Evolutionary conservation across 2,113 vertebrate genomes (phyloP).

Genomic region (Bufo bufo): DNA sequence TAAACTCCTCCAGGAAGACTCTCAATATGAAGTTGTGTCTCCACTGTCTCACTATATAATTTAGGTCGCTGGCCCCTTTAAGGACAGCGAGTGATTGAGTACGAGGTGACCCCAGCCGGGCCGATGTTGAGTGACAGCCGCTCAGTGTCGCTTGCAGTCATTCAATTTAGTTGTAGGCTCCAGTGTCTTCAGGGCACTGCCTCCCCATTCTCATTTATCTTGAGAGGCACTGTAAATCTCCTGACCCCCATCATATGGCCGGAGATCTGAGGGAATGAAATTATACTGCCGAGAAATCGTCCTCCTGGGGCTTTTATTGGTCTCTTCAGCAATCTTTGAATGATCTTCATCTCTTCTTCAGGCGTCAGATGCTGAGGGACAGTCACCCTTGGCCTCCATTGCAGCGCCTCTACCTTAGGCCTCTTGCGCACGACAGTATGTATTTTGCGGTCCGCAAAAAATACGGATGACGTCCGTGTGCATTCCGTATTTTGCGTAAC

Average conservation of each 20-base stretch:
- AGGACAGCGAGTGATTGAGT: too few relatives aligned
- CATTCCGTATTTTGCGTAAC: too few relatives aligned
- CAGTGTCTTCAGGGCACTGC: not conserved
- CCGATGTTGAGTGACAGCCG: constrained; percentile 15
- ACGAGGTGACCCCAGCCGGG: not conserved
- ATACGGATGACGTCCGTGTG: too few relatives aligned
- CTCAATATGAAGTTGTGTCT: not conserved
- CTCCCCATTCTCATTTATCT: not conserved
- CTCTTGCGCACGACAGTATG: too few relatives aligned
- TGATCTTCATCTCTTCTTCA: not conserved
- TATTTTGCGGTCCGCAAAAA: too few relatives aligned
- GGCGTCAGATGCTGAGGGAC: not conserved
- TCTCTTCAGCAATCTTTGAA: not conserved
- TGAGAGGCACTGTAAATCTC: not conserved
- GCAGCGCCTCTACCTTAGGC: not conserved
- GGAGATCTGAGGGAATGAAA: not conserved
- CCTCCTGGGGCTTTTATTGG: not conserved
- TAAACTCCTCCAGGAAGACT: too few relatives aligned
- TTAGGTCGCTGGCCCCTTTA: not conserved
- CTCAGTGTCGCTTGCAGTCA: not conserved
- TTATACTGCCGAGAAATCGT: not conserved
- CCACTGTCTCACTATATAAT: not conserved
- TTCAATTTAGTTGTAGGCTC: constrained; percentile 17
- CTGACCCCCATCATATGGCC: not conserved
- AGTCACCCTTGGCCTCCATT: not conserved